Evolutionary conservation across 2,888 invertebrate genomes (phyloP).

Genomic region (Diaprepes abbreviatus): DNA sequence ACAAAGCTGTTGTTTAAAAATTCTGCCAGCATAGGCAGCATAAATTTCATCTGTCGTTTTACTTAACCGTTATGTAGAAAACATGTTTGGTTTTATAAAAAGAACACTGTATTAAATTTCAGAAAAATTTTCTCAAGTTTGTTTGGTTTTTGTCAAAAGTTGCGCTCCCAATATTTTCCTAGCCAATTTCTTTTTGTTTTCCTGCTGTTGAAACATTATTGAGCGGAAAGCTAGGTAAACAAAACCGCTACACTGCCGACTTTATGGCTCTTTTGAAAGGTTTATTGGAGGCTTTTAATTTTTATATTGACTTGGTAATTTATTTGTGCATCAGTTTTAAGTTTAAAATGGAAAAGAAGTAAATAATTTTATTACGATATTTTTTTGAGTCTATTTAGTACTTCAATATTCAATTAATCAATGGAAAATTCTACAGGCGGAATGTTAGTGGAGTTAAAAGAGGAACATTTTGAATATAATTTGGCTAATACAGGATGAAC

Average conservation of each 20-base stretch:
- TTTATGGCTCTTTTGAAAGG: constrained; percentile 28
- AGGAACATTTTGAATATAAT: too few relatives aligned
- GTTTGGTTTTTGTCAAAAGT: constrained; percentile 20
- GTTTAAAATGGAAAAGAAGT: too few relatives aligned
- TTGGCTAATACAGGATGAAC: too few relatives aligned
- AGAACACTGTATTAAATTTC: constrained; percentile 3
- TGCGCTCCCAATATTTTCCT: constrained; percentile 23
- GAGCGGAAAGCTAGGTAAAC: constrained; percentile 36
- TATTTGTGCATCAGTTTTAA: too few relatives aligned
- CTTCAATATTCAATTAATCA: too few relatives aligned
- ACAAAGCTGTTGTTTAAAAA: not conserved
- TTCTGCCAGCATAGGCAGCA: not conserved
- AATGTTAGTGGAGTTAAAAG: too few relatives aligned
- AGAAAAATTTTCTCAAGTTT: constrained; percentile 13
- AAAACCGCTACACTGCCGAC: constrained; percentile 24
- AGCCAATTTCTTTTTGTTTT: constrained; percentile 31
- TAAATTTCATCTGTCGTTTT: not conserved
- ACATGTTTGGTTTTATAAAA: not conserved
- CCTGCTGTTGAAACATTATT: constrained; percentile 33
- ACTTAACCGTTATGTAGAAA: not conserved
- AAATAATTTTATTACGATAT: too few relatives aligned
- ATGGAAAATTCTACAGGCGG: too few relatives aligned
- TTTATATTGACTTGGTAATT: constrained; percentile 3
- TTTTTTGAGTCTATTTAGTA: too few relatives aligned
- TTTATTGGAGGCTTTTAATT: constrained; percentile 12